These are phyloP conservation scores for Coregonus clupeaformis DNA, from an alignment of 2,113 vertebrate genomes.

Conservation along the genomic window DNA sequence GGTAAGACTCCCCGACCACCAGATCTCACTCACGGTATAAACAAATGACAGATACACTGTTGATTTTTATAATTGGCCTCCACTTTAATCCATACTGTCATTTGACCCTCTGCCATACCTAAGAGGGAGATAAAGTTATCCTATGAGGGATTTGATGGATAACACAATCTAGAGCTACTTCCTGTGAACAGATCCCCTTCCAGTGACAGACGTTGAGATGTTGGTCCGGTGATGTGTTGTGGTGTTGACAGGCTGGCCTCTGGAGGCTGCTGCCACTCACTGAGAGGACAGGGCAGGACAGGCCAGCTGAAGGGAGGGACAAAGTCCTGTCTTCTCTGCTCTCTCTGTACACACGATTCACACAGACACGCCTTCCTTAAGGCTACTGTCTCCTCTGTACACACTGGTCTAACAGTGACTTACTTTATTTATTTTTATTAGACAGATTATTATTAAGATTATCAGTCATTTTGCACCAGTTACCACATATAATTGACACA, in stretches of 20 bases:
- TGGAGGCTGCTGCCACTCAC: constrained; percentile 59
- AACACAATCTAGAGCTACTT: constrained; percentile 26
- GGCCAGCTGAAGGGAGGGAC: constrained; percentile 49
- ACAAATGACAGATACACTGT: neutral
- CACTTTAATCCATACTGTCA: constrained; percentile 6
- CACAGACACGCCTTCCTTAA: constrained; percentile 22
- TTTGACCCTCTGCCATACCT: constrained; percentile 11
- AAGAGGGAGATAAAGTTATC: constrained; percentile 20
- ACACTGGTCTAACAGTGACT: neutral
- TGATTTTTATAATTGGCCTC: constrained; percentile 6
- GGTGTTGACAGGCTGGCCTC: constrained; percentile 46
- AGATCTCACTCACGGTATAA: no score
- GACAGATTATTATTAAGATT: neutral
- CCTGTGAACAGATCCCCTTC: constrained; percentile 26
- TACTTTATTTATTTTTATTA: neutral
- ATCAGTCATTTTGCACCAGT: no score
- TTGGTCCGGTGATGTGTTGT: constrained; percentile 38
- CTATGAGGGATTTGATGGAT: constrained; percentile 11
- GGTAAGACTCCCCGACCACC: constrained; percentile 72
- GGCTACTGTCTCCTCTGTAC: neutral
- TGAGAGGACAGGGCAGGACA: constrained; percentile 33
- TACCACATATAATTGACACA: no score
- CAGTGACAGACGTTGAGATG: constrained; percentile 19
- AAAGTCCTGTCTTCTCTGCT: neutral
- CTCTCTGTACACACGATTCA: constrained; percentile 13